Evolutionary conservation across 2,797 vertebrate species (phyloP).

Genomic region (Sebastes itinus): DNA sequence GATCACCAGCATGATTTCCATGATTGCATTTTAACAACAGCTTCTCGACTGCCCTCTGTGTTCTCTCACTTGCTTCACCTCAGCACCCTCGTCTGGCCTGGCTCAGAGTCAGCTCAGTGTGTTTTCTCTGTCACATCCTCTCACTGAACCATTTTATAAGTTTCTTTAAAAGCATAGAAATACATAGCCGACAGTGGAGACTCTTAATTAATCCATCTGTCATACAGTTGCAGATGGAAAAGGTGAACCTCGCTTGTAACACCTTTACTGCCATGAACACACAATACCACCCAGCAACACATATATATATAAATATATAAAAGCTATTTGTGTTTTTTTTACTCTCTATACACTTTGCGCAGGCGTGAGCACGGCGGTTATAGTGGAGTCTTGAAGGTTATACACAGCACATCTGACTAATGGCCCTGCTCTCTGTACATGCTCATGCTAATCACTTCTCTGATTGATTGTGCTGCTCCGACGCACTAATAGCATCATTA

Average conservation of each 20-base stretch:
- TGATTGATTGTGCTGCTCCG: conserved; percentile 76
- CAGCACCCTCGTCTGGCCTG: conserved; percentile 62
- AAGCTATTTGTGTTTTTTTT: conserved; percentile 25
- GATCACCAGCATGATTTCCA: neutral
- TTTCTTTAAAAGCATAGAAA: neutral
- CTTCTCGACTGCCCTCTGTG: conserved; percentile 1
- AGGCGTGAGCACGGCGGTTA: conserved; percentile 12
- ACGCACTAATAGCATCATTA: conserved; percentile 81
- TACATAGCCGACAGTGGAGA: neutral
- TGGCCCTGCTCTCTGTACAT: conserved; percentile 70
- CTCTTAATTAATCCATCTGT: neutral
- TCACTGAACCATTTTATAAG: neutral
- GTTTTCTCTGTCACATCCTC: neutral
- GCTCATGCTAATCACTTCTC: conserved; percentile 79
- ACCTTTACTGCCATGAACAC: neutral
- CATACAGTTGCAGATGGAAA: neutral
- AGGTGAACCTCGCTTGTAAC: neutral
- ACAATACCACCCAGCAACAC: neutral
- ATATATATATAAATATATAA: neutral
- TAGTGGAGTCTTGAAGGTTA: conserved; percentile 67
- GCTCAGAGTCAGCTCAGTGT: conserved; percentile 24
- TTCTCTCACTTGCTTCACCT: conserved; percentile 44
- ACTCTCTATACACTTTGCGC: neutral
- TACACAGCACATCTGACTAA: conserved; percentile 72
- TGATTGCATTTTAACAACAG: neutral